Conservation (phyloP, 2,797 vertebrate species). For the Dromococcyx pavoninus region DNA sequence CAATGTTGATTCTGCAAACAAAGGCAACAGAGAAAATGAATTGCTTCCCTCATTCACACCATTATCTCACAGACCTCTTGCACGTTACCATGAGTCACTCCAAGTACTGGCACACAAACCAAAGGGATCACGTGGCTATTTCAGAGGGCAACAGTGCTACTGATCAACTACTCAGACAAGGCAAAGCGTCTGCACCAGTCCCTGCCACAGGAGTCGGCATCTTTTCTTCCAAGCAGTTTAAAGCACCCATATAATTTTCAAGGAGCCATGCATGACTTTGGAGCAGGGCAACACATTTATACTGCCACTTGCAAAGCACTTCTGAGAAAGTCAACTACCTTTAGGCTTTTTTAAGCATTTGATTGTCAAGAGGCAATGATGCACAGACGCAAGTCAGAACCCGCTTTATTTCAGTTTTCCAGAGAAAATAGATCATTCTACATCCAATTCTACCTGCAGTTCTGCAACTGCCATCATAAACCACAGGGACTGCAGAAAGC, state of each 20-base stretch:
- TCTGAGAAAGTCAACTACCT: not conserved
- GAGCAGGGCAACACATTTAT: not conserved
- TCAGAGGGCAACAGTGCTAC: not conserved
- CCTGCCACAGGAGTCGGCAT: too few relatives aligned
- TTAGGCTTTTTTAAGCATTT: not conserved
- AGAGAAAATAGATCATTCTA: not conserved
- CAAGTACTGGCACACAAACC: not conserved
- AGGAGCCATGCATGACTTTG: not conserved
- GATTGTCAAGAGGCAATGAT: not conserved
- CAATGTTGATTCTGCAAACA: not conserved
- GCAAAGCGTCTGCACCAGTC: not conserved
- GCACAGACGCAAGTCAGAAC: not conserved
- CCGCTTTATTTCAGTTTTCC: not conserved
- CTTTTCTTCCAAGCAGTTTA: not conserved
- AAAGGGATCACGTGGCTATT: not conserved
- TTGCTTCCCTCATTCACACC: not conserved
- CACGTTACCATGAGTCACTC: not conserved
- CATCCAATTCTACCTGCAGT: not conserved
- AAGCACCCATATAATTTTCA: not conserved
- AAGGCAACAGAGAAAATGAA: not conserved
- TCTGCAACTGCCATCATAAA: not conserved
- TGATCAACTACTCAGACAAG: fast-evolving
- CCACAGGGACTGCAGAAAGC: not conserved
- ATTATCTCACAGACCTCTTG: not conserved
- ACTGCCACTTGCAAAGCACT: not conserved